Conservation (phyloP, 2,888 invertebrate genomes). For the Dione vanillae region DNA sequence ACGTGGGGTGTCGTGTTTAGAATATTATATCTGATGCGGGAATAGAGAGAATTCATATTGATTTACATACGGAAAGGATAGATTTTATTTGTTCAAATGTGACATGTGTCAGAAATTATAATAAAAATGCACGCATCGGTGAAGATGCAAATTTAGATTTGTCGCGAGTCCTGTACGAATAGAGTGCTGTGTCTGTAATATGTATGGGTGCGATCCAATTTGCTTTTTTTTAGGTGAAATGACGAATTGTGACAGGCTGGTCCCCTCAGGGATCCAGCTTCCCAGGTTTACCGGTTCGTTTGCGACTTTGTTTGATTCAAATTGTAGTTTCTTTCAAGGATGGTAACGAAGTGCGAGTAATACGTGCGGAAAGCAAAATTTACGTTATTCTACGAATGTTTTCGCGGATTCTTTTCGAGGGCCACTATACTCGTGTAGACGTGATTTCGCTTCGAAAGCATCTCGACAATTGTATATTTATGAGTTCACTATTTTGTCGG, state of each 20-base stretch:
- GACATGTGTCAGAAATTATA: slow-evolving; percentile 44
- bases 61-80: slow-evolving; percentile 73
- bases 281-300: slow-evolving; percentile 76
- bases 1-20: slow-evolving; percentile 81
- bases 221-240: slow-evolving; percentile 39
- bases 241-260: slow-evolving; percentile 67
- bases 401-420: slow-evolving; percentile 66
- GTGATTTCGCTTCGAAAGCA: slow-evolving; percentile 75
- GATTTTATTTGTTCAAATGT: slow-evolving; percentile 49
- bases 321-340: slow-evolving; percentile 74
- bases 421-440: slow-evolving; percentile 63
- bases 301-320: slow-evolving; percentile 75
- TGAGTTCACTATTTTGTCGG: slow-evolving; percentile 73
- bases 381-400: slow-evolving; percentile 67
- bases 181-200: slow-evolving; percentile 17
- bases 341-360: slow-evolving; percentile 77
- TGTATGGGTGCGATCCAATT: slow-evolving; percentile 31
- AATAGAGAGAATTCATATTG: slow-evolving; percentile 71
- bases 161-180: slow-evolving; percentile 4
- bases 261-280: slow-evolving; percentile 55
- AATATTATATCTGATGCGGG: slow-evolving; percentile 76
- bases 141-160: slow-evolving; percentile 30
- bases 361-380: slow-evolving; percentile 77
- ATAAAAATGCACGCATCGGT: slow-evolving; percentile 31
- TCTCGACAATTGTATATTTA: slow-evolving; percentile 82